Conservation (phyloP, 2,888 invertebrate species). For the Chouioia cunea region DNA sequence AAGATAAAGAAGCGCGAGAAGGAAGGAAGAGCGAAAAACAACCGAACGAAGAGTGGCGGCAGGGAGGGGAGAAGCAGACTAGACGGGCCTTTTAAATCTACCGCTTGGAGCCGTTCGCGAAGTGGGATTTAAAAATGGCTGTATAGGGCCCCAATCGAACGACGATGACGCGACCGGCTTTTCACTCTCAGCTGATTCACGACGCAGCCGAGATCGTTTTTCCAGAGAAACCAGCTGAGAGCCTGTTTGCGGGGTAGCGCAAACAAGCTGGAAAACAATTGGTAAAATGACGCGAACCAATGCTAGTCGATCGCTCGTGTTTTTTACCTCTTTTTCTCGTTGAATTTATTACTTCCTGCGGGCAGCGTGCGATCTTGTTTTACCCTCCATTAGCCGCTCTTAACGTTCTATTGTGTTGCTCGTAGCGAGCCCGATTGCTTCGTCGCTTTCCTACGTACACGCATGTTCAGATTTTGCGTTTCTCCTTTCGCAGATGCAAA, state of each 20-base stretch:
- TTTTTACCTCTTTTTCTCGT: not conserved
- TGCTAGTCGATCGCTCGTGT: slow-evolving; percentile 1
- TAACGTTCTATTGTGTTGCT: slow-evolving; percentile 4
- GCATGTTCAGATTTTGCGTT: too few species aligned
- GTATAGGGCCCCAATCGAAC: slow-evolving; percentile 25
- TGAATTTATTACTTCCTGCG: not conserved
- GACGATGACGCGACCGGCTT: slow-evolving; percentile 8
- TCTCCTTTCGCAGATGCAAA: too few species aligned
- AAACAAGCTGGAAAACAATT: not conserved
- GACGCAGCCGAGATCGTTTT: slow-evolving; percentile 16
- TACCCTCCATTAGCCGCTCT: slow-evolving; percentile 19
- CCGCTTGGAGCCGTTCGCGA: slow-evolving; percentile 31
- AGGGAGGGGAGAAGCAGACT: not conserved
- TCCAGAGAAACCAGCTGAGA: slow-evolving; percentile 39
- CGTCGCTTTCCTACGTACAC: too few species aligned
- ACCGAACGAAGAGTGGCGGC: slow-evolving; percentile 4
- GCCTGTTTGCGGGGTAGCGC: slow-evolving; percentile 37
- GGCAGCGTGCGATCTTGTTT: slow-evolving; percentile 23
- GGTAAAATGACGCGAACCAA: too few species aligned
- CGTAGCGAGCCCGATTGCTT: not conserved
- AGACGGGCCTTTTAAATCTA: slow-evolving; percentile 40
- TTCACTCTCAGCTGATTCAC: slow-evolving; percentile 35
- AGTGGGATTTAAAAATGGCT: slow-evolving; percentile 48
- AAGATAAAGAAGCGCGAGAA: slow-evolving; percentile 16
- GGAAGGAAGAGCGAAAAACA: not conserved